phyloP scores from a whole-genome alignment of 2,113 vertebrate genomes.

The Strigops habroptila region DNA sequence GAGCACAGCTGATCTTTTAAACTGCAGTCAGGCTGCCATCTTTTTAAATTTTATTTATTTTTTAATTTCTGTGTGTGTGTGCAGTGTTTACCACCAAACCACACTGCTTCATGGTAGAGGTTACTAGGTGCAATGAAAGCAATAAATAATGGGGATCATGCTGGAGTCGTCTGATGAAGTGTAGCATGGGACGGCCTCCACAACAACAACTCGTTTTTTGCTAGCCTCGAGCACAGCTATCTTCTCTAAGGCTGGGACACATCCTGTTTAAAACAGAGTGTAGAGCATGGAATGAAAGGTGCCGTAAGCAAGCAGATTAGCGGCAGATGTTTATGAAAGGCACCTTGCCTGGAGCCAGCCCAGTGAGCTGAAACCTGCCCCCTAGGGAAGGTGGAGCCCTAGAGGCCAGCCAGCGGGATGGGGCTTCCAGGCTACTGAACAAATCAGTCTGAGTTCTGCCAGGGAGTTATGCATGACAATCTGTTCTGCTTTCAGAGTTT shows the following conservation, averaged over 20 bases:
- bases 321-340: not conserved
- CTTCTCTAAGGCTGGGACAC: not conserved
- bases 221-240: not conserved
- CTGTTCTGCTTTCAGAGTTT: not conserved
- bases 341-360: not conserved
- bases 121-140: not conserved
- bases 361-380: not conserved
- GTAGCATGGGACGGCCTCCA: not conserved
- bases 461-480: not conserved
- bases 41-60: not conserved
- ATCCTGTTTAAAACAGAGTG: not conserved
- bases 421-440: not conserved
- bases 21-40: not conserved
- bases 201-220: not conserved
- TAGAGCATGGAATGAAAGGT: not conserved
- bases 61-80: too few species aligned
- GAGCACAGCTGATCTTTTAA: not conserved
- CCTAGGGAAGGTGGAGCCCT: not conserved
- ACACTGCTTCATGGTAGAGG: not conserved
- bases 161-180: not conserved
- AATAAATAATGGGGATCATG: not conserved
- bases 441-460: not conserved
- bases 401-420: not conserved
- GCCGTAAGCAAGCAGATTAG: not conserved
- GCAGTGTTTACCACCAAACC: not conserved